phyloP scores from a whole-genome alignment of 2,888 invertebrate species.

The Andrena dorsata region DNA sequence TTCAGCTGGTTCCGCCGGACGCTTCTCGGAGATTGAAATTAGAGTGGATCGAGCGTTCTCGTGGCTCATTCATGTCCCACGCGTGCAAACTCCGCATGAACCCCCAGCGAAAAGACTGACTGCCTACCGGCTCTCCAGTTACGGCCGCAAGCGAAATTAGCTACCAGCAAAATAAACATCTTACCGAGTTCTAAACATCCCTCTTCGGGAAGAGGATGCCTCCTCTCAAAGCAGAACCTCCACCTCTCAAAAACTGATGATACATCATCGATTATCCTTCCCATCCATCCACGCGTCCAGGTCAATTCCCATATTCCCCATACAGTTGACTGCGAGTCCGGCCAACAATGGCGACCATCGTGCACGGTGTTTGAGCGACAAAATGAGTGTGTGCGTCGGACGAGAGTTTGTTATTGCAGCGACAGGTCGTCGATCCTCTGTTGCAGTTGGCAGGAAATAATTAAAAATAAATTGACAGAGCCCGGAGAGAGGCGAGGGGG shows the following conservation, averaged over 20 bases:
- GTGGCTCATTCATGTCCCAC: not conserved
- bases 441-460: conserved; percentile 70
- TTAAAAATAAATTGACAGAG: conserved; percentile 72
- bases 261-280: conserved; percentile 50
- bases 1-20: conserved; percentile 13
- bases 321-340: conserved; percentile 32
- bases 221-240: too few species aligned
- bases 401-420: conserved; percentile 56
- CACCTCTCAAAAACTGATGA: not conserved
- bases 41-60: not conserved
- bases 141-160: too few species aligned
- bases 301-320: conserved; percentile 22
- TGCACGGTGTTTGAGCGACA: conserved; percentile 61
- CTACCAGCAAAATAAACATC: too few species aligned
- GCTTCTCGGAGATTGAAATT: conserved; percentile 43
- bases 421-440: conserved; percentile 58
- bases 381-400: conserved; percentile 58
- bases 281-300: not conserved
- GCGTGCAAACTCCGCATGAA: not conserved
- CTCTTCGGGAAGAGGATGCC: not conserved
- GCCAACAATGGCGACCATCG: conserved; percentile 54
- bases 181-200: too few species aligned
- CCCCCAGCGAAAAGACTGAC: too few species aligned
- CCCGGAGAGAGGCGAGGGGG: conserved; percentile 11
- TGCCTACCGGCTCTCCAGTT: too few species aligned